phyloP scores from a whole-genome alignment of 2,113 vertebrate species.

The Brachionichthys hirsutus region DNA sequence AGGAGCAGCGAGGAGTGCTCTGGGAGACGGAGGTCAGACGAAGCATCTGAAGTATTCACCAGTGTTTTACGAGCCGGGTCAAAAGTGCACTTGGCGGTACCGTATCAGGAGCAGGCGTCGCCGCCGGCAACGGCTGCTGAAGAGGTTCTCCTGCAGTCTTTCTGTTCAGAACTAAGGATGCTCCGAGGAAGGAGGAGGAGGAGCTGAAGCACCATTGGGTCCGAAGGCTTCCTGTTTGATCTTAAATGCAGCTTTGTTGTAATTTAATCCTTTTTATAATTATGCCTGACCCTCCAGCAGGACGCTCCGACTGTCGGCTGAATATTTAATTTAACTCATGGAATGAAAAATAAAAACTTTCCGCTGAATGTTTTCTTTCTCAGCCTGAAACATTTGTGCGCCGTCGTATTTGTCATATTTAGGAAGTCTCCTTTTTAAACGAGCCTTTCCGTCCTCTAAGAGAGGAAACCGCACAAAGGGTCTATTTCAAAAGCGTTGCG shows the following conservation, averaged over 20 bases:
- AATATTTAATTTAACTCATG: no score
- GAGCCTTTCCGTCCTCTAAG: neutral
- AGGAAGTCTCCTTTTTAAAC: conserved; percentile 31
- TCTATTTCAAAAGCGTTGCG: conserved; percentile 27
- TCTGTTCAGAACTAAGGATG: no score
- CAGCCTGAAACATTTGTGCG: neutral
- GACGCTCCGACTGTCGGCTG: no score
- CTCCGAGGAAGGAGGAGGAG: no score
- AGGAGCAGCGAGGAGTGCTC: conserved; percentile 9
- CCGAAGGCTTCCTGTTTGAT: no score
- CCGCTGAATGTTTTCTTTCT: neutral
- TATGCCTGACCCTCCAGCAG: no score
- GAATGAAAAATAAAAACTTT: neutral
- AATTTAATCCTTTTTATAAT: no score
- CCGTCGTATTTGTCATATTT: neutral
- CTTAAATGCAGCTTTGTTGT: no score
- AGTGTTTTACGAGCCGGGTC: conserved; percentile 26
- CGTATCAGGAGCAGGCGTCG: neutral
- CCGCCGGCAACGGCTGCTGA: conserved; percentile 10
- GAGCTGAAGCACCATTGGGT: no score
- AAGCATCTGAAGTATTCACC: conserved; percentile 43
- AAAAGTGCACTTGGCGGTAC: conserved; percentile 8
- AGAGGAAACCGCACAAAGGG: conserved; percentile 40
- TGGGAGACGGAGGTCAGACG: conserved; percentile 22
- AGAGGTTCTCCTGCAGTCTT: no score